Evolutionary conservation across 2,888 invertebrate species (phyloP), one percentile per base, ranked within the genome.

Genomic region (Allygus modestus): DNA sequence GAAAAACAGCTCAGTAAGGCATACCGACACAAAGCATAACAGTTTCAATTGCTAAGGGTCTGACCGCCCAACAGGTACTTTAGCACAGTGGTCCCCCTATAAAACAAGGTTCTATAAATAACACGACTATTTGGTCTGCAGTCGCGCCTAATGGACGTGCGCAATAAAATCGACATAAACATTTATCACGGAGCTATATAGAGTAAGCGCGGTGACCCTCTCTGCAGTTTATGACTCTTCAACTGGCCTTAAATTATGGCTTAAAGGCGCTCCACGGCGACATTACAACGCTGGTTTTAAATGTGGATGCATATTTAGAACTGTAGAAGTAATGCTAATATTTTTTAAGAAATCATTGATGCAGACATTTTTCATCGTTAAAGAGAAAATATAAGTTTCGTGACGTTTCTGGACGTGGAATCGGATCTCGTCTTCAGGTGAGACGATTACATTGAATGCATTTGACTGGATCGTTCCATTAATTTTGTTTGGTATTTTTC

Each of bases 101-200:
- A 65, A 65, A 65, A 65, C 65, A 15, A 5, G 17, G 26, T 20
- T 46, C 46, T 11, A 31, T 65, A 65, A 65, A 65, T 65, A 65
- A 65, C 31, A 31, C 58, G 26, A 23, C 65, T 65, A 65, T 31
- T 28, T 65, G 28, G 31, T 31, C 65, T 65, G 15, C 54, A 46
- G 54, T 54, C 54, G 1, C 54, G 23, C 28, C 65, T 65, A 65
- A 65, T 65, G 65, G 65, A 65, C 65, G 2, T 31, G 28, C 28
- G 65, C 28, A 65, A 65, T 65, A 65, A 65, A 65, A 65, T 65
- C 31, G 28, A 65, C 65, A 65, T 65, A 65, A 65, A 65, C 65
- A 28, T 65, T 65, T 28, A 65, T 31, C 9, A 26, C 65, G 31
- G 28, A 31, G 65, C 65, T 15, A 26, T 5, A 26, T 28, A 15